Base-by-base conservation (phyloP, 2,113 vertebrate species). In the Limnothrissa miodon region DNA sequence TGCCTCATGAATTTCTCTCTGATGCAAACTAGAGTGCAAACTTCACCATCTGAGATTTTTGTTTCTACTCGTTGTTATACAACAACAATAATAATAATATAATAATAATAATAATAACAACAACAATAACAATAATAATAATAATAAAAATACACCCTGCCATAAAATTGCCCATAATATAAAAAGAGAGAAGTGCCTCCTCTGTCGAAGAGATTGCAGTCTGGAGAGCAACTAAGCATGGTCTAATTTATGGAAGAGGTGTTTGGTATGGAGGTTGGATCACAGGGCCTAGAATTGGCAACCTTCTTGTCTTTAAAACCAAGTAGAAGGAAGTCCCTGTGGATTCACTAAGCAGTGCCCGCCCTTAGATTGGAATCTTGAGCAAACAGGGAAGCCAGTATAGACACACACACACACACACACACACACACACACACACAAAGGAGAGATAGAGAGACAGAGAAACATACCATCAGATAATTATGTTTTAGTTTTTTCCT, bases 201-300 rank as follows among this genome's bases (percentile, higher is more conserved):
- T 56, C 51, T 70, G 84, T 87, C 90, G 87, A 83, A 86, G 80
- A 82, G 82, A 86, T 80, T 81, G n/a, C 81, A 81, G 84, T 82
- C 53, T 48, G 80, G 51, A 23, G 8, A 91, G 87, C 91, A 91
- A 88, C 87, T 84, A 88, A 92, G 86, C 89, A 86, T 85, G 4
- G 87, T 91, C 91, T 92, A 93, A 91, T 94, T 93, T 94, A 92
- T 23, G 17, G 46, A 92, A 89, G 84, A 84, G 88, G 86, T 85
- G 91, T 87, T 88, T 88, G 86, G 93, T 91, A 89, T 93, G 89
- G 89, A 90, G 82, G 86, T 83, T 78, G 81, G 83, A 90, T 88
- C 91, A 92, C 89, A 91, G 87, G 91, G 86, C 87, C 90, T 83
- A 88, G 94, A 94, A 95, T 94, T 93, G 94, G 92, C 92, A 93